phyloP scores from a whole-genome alignment of 2,888 invertebrate genomes.

The Eurytoma adleriae region DNA sequence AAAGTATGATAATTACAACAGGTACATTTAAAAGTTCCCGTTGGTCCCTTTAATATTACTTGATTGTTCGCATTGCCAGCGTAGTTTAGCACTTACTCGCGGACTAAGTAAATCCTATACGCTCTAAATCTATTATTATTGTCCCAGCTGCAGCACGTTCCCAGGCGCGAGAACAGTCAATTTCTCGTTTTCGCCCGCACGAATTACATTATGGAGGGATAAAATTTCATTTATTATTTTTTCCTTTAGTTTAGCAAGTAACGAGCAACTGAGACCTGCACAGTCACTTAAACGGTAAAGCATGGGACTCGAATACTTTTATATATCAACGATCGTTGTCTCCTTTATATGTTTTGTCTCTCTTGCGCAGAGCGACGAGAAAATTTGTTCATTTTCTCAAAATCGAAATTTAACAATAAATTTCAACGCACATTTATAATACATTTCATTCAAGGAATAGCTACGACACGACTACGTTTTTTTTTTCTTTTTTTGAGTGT shows the following conservation, averaged over 20 bases:
- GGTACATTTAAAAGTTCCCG: slow-evolving; percentile 37
- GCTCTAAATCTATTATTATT: slow-evolving; percentile 68
- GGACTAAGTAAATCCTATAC: slow-evolving; percentile 44
- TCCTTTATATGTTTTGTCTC: slow-evolving; percentile 9
- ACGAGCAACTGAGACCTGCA: slow-evolving; percentile 39
- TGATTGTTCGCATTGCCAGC: slow-evolving; percentile 38
- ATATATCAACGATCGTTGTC: background rate
- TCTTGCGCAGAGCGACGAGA: background rate
- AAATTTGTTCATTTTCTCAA: background rate
- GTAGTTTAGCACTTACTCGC: slow-evolving; percentile 32
- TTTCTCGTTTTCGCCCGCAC: slow-evolving; percentile 8
- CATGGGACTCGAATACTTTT: slow-evolving; percentile 34
- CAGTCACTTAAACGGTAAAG: slow-evolving; percentile 2
- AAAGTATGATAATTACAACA: background rate
- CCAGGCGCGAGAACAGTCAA: slow-evolving; percentile 27
- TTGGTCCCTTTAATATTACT: slow-evolving; percentile 58
- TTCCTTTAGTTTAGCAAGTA: background rate
- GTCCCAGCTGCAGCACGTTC: slow-evolving; percentile 66
- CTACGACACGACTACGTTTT: slow-evolving; percentile 21
- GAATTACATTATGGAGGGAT: slow-evolving; percentile 22
- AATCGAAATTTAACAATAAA: background rate
- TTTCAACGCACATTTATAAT: slow-evolving; percentile 23
- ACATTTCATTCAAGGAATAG: slow-evolving; percentile 15
- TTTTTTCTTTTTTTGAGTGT: slow-evolving; percentile 26
- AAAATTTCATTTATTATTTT: background rate